A percentile compares a stretch with the other conserved stretches of the same genome.
Evolutionary conservation across 1,140 invertebrate genomes (phyloP).

Genomic region (Saccostrea glomerata): DNA sequence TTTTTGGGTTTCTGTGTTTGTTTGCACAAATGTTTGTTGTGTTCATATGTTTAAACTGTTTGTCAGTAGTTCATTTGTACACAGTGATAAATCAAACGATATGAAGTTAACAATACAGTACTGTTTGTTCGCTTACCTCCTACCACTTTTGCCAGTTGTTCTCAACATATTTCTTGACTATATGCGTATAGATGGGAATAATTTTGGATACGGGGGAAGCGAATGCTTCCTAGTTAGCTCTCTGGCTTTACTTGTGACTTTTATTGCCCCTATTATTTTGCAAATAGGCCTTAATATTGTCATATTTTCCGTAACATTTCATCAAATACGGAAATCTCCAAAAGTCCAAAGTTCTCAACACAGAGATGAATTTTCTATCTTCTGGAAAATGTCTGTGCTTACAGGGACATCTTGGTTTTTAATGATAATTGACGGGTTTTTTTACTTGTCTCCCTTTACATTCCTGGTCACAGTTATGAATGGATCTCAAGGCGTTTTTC

Average conservation of each 20-base stretch:
- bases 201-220: slow-evolving; percentile 28
- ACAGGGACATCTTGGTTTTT: slow-evolving; percentile 21
- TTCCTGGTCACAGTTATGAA: slow-evolving; percentile 20
- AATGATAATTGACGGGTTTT: slow-evolving; percentile 5
- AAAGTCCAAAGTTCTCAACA: neutral
- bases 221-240: slow-evolving; percentile 1
- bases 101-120: neutral
- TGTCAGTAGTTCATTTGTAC: neutral
- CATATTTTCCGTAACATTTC: neutral
- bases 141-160: slow-evolving; percentile 25
- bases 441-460: slow-evolving; percentile 1
- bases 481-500: slow-evolving; percentile 18
- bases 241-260: neutral
- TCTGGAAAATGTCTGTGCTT: neutral
- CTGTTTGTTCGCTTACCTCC: neutral
- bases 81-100: neutral
- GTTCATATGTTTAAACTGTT: slow-evolving; percentile 29
- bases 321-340: neutral
- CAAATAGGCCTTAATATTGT: neutral
- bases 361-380: slow-evolving; percentile 25
- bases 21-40: neutral
- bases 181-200: neutral
- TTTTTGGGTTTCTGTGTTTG: slow-evolving; percentile 23
- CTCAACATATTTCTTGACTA: neutral
- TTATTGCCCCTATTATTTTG: neutral